phyloP scores from a whole-genome alignment of 2,113 vertebrate genomes.

The Toxostoma redivivum region DNA sequence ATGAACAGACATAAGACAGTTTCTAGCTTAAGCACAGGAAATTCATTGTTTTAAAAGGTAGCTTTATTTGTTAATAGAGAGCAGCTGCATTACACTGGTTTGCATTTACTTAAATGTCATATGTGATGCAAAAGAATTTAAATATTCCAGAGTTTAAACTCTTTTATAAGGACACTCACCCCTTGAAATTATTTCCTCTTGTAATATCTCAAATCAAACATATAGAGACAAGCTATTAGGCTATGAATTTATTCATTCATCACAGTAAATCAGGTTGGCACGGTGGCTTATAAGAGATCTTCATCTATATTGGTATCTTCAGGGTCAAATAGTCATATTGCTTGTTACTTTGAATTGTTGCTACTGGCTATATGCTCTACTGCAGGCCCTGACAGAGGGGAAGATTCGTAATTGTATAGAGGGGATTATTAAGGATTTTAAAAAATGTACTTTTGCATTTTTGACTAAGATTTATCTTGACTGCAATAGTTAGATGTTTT shows the following conservation, averaged over 20 bases:
- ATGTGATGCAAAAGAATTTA: background rate
- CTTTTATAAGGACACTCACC: background rate
- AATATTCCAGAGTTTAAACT: background rate
- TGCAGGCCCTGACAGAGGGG: background rate
- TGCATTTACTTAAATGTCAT: constrained; percentile 6
- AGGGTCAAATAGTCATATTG: constrained; percentile 3
- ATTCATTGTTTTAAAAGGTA: background rate
- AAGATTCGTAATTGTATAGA: background rate
- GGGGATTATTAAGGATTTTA: background rate
- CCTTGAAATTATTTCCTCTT: constrained; percentile 27
- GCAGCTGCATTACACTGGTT: background rate
- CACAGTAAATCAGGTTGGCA: constrained; percentile 23
- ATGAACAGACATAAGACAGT: background rate
- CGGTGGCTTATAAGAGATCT: background rate
- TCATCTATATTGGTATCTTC: constrained; percentile 13
- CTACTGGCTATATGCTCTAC: background rate
- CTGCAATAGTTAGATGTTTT: background rate
- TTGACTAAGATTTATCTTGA: background rate
- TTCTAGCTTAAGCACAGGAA: background rate
- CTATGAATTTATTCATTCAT: constrained; percentile 45
- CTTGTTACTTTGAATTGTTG: background rate
- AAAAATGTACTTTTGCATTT: background rate
- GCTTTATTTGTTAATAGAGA: background rate
- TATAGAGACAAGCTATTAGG: constrained; percentile 2
- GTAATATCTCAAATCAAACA: constrained; percentile 13